Conservation (phyloP, 2,888 invertebrate species). For the Liodrosophila aerea region DNA sequence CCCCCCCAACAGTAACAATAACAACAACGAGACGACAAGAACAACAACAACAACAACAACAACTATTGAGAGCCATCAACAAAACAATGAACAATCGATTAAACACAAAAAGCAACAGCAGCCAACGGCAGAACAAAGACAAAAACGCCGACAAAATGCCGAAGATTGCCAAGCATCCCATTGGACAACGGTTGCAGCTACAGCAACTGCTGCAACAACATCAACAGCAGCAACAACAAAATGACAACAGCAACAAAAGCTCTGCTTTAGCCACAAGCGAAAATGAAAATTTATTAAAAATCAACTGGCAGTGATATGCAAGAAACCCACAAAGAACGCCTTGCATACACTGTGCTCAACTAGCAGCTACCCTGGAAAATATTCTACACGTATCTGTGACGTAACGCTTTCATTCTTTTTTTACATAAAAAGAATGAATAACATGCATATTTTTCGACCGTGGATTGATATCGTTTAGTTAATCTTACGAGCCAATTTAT, state of each 20-base stretch:
- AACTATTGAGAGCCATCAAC: constrained; percentile 48
- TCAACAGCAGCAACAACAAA: constrained; percentile 11
- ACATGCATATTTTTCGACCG: too few relatives aligned
- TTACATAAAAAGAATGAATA: too few relatives aligned
- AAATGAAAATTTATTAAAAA: constrained; percentile 72
- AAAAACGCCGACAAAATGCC: constrained; percentile 66
- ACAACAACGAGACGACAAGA: constrained; percentile 26
- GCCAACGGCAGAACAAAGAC: constrained; percentile 62
- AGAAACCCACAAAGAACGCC: constrained; percentile 36
- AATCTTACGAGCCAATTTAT: too few relatives aligned
- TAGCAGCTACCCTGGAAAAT: background rate
- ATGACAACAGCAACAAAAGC: constrained; percentile 27
- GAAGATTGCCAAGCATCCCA: constrained; percentile 42
- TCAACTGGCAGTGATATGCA: constrained; percentile 57
- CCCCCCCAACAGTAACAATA: constrained; percentile 38
- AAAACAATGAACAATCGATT: constrained; percentile 78
- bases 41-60: constrained; percentile 29
- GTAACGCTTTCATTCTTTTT: too few relatives aligned
- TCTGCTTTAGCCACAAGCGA: constrained; percentile 21
- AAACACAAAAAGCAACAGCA: constrained; percentile 67
- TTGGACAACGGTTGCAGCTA: constrained; percentile 49
- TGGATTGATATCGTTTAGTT: too few relatives aligned
- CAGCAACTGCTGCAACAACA: constrained; percentile 27
- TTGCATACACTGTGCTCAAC: constrained; percentile 1
- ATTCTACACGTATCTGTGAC: background rate